These are phyloP conservation scores for Actenoides hombroni DNA, from an alignment of 2,113 vertebrate genomes.

Conservation along the genomic window DNA sequence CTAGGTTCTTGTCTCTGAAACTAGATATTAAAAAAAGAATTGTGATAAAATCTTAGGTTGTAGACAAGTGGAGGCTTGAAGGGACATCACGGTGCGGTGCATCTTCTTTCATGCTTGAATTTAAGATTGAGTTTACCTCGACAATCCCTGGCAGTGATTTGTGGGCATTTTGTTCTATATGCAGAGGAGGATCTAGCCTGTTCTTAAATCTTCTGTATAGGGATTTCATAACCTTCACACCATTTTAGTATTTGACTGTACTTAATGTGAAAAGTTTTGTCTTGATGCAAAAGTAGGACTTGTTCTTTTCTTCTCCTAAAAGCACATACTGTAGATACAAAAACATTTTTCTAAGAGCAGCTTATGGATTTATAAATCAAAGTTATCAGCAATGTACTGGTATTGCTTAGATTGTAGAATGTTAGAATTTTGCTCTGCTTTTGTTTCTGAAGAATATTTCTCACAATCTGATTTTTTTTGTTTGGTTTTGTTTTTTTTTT, in stretches of 20 bases:
- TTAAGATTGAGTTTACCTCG: neutral
- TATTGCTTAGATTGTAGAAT: neutral
- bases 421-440: neutral
- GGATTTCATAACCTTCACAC: neutral
- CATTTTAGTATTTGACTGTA: neutral
- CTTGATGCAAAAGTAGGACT: neutral
- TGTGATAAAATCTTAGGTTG: neutral
- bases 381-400: neutral
- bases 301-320: neutral
- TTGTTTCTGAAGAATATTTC: neutral
- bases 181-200: neutral
- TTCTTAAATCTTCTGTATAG: neutral
- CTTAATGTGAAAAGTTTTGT: neutral
- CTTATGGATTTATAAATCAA: neutral
- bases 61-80: neutral
- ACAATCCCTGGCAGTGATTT: neutral
- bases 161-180: neutral
- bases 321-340: neutral
- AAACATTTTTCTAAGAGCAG: neutral
- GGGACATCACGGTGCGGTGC: neutral
- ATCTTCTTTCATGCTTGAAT: neutral
- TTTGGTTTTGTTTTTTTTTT: neutral
- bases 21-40: neutral
- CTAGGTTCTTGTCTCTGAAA: neutral
- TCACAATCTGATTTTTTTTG: neutral